phyloP scores from a whole-genome alignment of 2,888 invertebrate species.

The Callyntrura guangdongensis region DNA sequence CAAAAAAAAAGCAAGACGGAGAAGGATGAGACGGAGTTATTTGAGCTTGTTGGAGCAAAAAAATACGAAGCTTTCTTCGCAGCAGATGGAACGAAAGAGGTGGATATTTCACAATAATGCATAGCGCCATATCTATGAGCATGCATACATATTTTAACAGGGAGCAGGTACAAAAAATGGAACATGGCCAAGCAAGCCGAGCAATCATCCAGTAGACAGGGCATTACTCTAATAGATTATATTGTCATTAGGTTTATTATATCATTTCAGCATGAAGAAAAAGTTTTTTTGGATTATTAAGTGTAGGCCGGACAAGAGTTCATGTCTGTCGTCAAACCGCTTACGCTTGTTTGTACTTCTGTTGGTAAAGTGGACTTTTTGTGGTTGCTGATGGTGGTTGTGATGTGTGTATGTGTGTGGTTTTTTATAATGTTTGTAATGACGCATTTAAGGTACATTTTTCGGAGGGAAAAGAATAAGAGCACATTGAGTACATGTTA shows the following conservation, averaged over 20 bases:
- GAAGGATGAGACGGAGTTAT: conserved; percentile 39
- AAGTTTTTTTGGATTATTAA: conserved; percentile 51
- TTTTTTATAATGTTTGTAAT: conserved; percentile 9
- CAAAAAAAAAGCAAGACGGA: conserved; percentile 28
- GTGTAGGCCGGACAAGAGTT: conserved; percentile 41
- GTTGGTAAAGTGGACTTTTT: conserved; percentile 56
- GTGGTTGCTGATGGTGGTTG: background rate
- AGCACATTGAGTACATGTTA: background rate
- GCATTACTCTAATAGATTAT: conserved; percentile 46
- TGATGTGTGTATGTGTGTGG: conserved; percentile 24
- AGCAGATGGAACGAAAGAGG: conserved; percentile 10
- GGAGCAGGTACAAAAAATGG: conserved; percentile 9
- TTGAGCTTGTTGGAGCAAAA: conserved; percentile 11
- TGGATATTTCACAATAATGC: conserved; percentile 13
- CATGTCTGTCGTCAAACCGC: conserved; percentile 37
- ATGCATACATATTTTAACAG: conserved; percentile 4
- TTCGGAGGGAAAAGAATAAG: background rate
- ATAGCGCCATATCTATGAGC: background rate
- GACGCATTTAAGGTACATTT: background rate
- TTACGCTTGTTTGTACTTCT: conserved; percentile 47
- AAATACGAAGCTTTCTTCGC: conserved; percentile 35
- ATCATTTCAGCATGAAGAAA: conserved; percentile 8
- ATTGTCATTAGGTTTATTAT: conserved; percentile 58
- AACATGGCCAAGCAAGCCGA: background rate
- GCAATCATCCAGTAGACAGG: background rate